Evolutionary conservation across 1,140 invertebrate species (phyloP), one percentile per base, ranked within the genome.

Genomic region (Drosophila nebulosa): DNA sequence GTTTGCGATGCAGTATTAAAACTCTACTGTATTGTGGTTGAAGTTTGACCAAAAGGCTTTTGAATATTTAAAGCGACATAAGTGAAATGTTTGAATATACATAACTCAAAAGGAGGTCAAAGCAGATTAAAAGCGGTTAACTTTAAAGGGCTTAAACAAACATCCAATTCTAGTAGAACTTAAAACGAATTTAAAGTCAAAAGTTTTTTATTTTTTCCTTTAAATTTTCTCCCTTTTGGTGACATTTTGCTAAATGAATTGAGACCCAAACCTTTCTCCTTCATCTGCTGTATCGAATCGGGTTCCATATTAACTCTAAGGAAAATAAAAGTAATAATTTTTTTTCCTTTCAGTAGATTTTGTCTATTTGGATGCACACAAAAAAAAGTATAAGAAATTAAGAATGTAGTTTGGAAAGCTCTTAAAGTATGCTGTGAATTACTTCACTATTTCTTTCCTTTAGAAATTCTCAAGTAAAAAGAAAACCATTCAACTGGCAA

Each of bases 1-100:
- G 26, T 30, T 55, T 55, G 32, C 39, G 39, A 46, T 55, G 52
- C n/a, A 18, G 52, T 14, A 55, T 55, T 55, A 30, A 32, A 55
- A 55, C n/a, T 55, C 16, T 10, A 55, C 9, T 10, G 51, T 9
- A 53, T 53, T 53, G 26, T 30, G 51, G 24, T 53, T 16, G 9
- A 53, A 14, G 26, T 16, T 21, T 53, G 6, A 7, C 14, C 51
- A 53, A 53, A 53, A 30, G 3, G 16, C 22, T 53, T 53, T 53
- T 53, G n/a, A 53, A 53, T 52, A 53, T 24, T 27, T 12, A 27
- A 53, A 27, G 51, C 30, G 14, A 26, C 24, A 27, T 30, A 27
- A 14, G 51, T 53, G 7, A 27, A 27, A 27, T 53, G 22, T 10
- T 53, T 27, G 2, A 24, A n/a, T 26, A 24, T 27, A n/a, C n/a